Base-by-base conservation (phyloP, 2,113 vertebrate genomes). In the Anoura caudifer region DNA sequence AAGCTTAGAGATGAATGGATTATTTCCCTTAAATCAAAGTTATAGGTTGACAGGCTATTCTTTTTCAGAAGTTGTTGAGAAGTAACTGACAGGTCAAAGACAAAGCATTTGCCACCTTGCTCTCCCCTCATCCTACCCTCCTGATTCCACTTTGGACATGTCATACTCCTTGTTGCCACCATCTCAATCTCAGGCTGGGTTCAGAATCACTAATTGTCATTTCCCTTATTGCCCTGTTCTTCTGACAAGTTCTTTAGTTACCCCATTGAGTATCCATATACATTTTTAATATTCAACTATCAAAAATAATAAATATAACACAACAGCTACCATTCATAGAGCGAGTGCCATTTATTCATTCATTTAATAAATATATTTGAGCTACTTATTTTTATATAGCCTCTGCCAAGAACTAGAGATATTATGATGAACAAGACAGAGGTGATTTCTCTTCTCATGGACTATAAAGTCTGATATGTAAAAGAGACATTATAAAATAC, bases 11-110 rank as follows among this genome's bases (percentile, higher is more conserved):
- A 89, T 73, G 22, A 95, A 69, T 26, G 4, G 0, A 82, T 83
- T 31, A 4, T 89, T 90, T 59, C 17, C 59, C 63, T 85, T 67
- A 87, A 84, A 77, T 75, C 84, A 94, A 96, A 95, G 91, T 13
- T 65, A 43, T 15, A 14, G 2, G 17, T 43, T 83, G 43, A 94
- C 94, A 93, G 41, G 13, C 73, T 75, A 26, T 33, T 85, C 31
- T 81, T 94, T 87, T 52, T 88, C 67, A 65, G 33, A 80, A 59
- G 41, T 83, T 82, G 73, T 59, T 89, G 47, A 87, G 54, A 88
- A 87, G n/a, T n/a, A 38, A 47, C 59, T 75, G 59, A 15, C 52
- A 54, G 24, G 67, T 76, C 41, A 91, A 79, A 94, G 85, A 65
- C 36, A 54, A 54, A 67, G 45, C 11, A 28, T 38, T 50, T 63